Conservation (phyloP, 2,888 invertebrate species). For the Eutolmus rufibarbis region DNA sequence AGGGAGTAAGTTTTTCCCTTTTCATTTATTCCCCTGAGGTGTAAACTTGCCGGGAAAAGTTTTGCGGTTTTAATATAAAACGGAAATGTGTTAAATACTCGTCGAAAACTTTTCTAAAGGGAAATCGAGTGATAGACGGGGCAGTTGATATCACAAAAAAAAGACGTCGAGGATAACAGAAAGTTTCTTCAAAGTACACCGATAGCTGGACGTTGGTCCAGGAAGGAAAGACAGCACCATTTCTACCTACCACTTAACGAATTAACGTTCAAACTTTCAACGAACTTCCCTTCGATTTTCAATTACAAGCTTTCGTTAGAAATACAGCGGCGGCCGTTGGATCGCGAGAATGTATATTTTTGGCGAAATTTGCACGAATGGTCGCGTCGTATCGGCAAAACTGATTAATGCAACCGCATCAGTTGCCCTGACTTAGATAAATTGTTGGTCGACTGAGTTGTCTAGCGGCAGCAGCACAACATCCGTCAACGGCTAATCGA, state of each 20-base stretch:
- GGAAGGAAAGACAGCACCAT: neutral
- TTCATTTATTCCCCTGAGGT: neutral
- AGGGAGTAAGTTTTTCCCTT: neutral
- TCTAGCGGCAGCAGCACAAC: neutral
- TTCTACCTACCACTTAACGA: neutral
- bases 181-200: neutral
- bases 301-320: neutral
- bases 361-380: neutral
- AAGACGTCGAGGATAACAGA: neutral
- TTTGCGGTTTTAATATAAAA: neutral
- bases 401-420: conserved; percentile 44
- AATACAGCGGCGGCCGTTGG: neutral
- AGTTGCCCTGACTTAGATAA: conserved; percentile 39
- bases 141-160: neutral
- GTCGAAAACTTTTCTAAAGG: neutral
- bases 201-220: neutral
- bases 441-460: conserved; percentile 6
- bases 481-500: conserved; percentile 26
- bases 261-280: neutral
- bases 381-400: neutral
- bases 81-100: neutral
- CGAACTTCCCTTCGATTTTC: neutral
- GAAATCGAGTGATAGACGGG: neutral
- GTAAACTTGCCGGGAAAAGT: neutral
- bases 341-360: neutral